Conservation (phyloP, 2,113 vertebrate species). For the Tetrao urogallus region DNA sequence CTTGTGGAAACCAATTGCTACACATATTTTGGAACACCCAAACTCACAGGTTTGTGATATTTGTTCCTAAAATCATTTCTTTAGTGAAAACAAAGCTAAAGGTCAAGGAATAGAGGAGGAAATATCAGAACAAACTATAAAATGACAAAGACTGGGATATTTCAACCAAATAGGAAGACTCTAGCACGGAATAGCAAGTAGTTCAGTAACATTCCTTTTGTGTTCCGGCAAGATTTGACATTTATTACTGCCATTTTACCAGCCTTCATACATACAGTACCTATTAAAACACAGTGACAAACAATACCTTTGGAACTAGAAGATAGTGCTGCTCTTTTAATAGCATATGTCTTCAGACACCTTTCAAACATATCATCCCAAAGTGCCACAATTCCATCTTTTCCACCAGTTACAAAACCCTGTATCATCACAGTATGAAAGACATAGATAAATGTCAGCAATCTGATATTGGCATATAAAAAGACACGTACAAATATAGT, state of each 20-base stretch:
- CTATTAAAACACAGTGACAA: background rate
- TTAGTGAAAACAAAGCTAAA: background rate
- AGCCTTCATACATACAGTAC: background rate
- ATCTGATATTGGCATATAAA: background rate
- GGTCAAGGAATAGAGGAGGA: background rate
- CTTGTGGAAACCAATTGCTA: background rate
- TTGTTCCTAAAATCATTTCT: background rate
- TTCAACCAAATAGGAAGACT: background rate
- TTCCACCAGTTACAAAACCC: slow-evolving; percentile 97
- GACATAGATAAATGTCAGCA: background rate
- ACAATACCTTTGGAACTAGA: slow-evolving; percentile 92
- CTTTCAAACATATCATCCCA: slow-evolving; percentile 99
- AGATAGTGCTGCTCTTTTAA: slow-evolving; percentile 92
- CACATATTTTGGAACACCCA: background rate
- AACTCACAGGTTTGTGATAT: background rate
- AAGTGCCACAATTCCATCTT: slow-evolving; percentile 95
- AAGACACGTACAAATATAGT: background rate
- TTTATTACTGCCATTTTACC: background rate
- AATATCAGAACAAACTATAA: background rate
- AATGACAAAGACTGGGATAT: background rate
- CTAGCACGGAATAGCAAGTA: background rate
- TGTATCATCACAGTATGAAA: slow-evolving; percentile 58
- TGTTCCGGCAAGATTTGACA: background rate
- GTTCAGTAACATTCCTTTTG: background rate
- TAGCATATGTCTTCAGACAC: slow-evolving; percentile 96